Conservation (phyloP, 2,113 vertebrate species). For the Leuciscus idus region DNA sequence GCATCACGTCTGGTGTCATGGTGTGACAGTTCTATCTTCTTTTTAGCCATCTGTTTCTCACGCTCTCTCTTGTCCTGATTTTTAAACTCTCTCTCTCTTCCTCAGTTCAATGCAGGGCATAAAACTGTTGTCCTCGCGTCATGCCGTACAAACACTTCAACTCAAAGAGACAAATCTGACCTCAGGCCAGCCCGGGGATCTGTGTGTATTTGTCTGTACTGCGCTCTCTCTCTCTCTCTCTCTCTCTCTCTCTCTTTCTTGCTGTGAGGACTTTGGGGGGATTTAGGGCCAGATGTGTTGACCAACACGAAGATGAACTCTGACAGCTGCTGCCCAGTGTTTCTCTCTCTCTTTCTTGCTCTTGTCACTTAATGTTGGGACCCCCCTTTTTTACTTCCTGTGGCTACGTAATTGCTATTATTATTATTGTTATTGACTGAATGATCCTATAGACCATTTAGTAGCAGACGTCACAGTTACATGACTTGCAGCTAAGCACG, state of each 20-base stretch:
- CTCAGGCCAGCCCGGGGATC: conserved; percentile 22
- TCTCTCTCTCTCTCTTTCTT: conserved; percentile 28
- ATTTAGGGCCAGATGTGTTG: conserved; percentile 64
- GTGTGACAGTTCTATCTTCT: not conserved
- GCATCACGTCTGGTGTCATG: not conserved
- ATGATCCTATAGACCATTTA: too few species aligned
- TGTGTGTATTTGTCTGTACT: conserved; percentile 28
- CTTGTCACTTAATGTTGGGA: conserved; percentile 39
- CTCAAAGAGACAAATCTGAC: conserved; percentile 41
- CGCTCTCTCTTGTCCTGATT: not conserved
- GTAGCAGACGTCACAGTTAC: too few species aligned
- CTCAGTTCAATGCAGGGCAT: conserved; percentile 14
- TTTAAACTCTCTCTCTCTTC: not conserved
- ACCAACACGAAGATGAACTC: conserved; percentile 67
- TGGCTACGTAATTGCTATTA: conserved; percentile 19
- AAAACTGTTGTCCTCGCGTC: conserved; percentile 9
- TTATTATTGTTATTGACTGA: not conserved
- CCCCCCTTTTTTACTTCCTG: conserved; percentile 40
- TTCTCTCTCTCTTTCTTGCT: conserved; percentile 18
- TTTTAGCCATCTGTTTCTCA: conserved; percentile 4
- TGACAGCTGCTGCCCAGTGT: conserved; percentile 66
- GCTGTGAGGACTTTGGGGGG: conserved; percentile 55
- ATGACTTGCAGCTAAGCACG: too few species aligned
- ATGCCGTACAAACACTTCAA: conserved; percentile 14
- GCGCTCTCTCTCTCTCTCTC: too few species aligned